Evolutionary conservation across 2,797 vertebrate genomes (phyloP).

Genomic region (Melanotaenia maccullochi): DNA sequence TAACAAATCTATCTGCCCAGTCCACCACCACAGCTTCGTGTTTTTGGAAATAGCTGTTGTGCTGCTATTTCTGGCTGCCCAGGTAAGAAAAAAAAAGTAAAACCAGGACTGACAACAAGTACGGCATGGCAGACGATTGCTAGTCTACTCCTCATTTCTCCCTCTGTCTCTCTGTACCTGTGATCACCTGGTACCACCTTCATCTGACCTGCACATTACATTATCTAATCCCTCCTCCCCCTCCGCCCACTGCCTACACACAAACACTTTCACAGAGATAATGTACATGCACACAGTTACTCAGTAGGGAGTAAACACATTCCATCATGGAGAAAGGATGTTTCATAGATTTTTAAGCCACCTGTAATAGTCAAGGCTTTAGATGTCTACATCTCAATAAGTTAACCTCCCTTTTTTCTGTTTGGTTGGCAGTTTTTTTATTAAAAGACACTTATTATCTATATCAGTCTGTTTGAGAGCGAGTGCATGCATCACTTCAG

Average conservation of each 20-base stretch:
- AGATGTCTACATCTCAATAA: slow-evolving; percentile 19
- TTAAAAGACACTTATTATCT: slow-evolving; percentile 19
- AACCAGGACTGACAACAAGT: slow-evolving; percentile 26
- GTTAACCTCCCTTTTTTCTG: slow-evolving; percentile 7
- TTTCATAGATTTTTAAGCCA: slow-evolving; percentile 43
- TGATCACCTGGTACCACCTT: slow-evolving; percentile 75
- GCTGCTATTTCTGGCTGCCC: background rate
- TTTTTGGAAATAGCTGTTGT: background rate
- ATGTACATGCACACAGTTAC: slow-evolving; percentile 38
- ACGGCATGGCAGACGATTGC: slow-evolving; percentile 18
- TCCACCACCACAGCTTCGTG: background rate
- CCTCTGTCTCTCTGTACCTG: slow-evolving; percentile 68
- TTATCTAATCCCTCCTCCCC: background rate
- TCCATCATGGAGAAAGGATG: slow-evolving; percentile 38
- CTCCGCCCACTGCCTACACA: slow-evolving; percentile 10
- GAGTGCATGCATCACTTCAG: background rate
- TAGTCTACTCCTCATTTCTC: slow-evolving; percentile 30
- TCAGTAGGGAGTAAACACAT: slow-evolving; percentile 68
- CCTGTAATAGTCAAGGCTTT: slow-evolving; percentile 35
- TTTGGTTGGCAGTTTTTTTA: slow-evolving; percentile 1
- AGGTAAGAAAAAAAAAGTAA: slow-evolving; percentile 20
- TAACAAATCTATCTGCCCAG: background rate
- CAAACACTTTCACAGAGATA: slow-evolving; percentile 37
- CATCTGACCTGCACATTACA: slow-evolving; percentile 56
- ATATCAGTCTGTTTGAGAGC: slow-evolving; percentile 2